These are phyloP conservation scores for Babyrousa celebensis DNA, from an alignment of 2,797 vertebrate genomes.

Conservation along the genomic window DNA sequence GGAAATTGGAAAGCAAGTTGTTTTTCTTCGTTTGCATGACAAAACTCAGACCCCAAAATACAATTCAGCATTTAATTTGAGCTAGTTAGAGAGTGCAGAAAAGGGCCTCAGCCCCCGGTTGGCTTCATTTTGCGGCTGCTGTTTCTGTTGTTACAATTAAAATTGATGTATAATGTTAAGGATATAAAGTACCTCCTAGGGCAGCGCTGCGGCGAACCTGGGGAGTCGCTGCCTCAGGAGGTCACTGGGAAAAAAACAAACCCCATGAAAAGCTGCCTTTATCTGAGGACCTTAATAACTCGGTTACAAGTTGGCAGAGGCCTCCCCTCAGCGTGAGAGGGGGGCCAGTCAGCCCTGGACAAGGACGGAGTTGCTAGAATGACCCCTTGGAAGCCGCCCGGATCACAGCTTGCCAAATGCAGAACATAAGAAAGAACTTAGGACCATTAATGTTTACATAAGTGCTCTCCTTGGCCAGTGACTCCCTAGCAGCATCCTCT, in stretches of 20 bases:
- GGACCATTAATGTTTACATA: slow-evolving; percentile 59
- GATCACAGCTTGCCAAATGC: slow-evolving; percentile 31
- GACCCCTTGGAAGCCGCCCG: background rate
- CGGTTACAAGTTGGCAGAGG: background rate
- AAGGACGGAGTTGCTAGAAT: background rate
- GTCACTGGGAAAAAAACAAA: background rate
- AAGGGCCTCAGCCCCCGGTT: slow-evolving; percentile 81
- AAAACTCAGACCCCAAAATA: slow-evolving; percentile 88
- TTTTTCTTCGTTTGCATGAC: slow-evolving; percentile 93
- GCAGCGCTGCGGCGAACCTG: slow-evolving; percentile 34
- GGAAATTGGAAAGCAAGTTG: slow-evolving; percentile 92
- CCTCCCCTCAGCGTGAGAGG: background rate
- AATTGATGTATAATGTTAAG: slow-evolving; percentile 89
- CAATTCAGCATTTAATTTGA: slow-evolving; percentile 91
- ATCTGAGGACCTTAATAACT: slow-evolving; percentile 20
- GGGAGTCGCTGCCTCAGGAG: background rate
- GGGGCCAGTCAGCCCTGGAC: background rate
- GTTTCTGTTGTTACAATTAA: slow-evolving; percentile 87
- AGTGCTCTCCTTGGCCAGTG: background rate
- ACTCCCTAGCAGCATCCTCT: background rate
- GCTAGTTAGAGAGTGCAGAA: slow-evolving; percentile 86
- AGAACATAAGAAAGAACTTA: slow-evolving; percentile 15
- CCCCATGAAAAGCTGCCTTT: background rate
- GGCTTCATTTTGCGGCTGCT: slow-evolving; percentile 80
- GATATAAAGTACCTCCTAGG: slow-evolving; percentile 80